A percentile compares a stretch with the other conserved stretches of the same genome.
Conservation (phyloP, 2,797 vertebrate species). For the Enteromius paludinosus region DNA sequence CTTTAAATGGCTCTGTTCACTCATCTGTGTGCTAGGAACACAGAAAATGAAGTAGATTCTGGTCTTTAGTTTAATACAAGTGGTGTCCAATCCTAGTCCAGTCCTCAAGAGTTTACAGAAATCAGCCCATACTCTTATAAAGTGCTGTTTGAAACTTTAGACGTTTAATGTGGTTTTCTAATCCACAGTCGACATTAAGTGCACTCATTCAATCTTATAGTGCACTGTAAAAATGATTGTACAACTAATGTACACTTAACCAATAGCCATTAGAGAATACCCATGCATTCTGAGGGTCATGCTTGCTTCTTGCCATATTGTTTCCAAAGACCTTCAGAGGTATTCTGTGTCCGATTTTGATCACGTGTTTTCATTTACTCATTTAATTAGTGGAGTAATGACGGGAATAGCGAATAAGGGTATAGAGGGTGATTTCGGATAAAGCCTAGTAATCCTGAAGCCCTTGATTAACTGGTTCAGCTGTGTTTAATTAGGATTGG, state of each 20-base stretch:
- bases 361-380: neutral
- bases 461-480: neutral
- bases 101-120: neutral
- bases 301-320: neutral
- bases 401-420: neutral
- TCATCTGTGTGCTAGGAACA: neutral
- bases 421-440: neutral
- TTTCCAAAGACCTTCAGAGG: neutral
- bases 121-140: neutral
- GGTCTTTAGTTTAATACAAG: neutral
- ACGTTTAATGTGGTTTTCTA: neutral
- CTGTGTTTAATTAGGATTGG: neutral
- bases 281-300: neutral
- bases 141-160: neutral
- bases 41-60: neutral
- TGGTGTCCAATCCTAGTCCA: neutral
- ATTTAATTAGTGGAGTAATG: constrained; percentile 5
- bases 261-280: neutral
- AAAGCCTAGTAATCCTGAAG: neutral
- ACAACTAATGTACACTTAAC: neutral
- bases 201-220: neutral
- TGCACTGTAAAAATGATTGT: neutral
- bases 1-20: neutral
- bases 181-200: neutral
- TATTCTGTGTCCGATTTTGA: neutral